These are phyloP conservation scores for Nephrotoma flavescens DNA, from an alignment of 2,888 invertebrate genomes.

Conservation along the genomic window DNA sequence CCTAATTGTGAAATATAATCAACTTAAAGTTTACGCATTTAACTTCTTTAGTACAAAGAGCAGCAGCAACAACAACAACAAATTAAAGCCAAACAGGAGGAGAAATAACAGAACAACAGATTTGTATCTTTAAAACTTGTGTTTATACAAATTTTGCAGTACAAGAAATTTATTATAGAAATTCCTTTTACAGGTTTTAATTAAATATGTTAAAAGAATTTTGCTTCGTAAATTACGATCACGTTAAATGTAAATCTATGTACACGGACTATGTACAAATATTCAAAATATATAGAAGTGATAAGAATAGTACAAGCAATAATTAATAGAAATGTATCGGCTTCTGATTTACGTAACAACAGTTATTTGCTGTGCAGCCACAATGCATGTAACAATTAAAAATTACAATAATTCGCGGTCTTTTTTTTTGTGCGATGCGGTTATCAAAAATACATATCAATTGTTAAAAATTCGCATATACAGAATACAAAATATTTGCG, in stretches of 20 bases:
- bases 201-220: not conserved
- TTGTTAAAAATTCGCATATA: not conserved
- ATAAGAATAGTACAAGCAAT: not conserved
- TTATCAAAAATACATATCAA: not conserved
- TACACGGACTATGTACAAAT: not conserved
- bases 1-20: not conserved
- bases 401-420: not conserved
- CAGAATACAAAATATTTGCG: not conserved
- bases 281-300: not conserved
- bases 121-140: not conserved
- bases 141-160: not conserved
- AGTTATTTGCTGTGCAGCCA: not conserved
- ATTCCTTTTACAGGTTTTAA: slow-evolving; percentile 1
- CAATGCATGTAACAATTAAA: not conserved
- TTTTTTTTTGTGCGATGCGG: not conserved
- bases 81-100: not conserved
- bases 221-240: not conserved
- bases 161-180: not conserved
- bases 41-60: not conserved
- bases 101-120: not conserved
- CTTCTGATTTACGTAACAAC: not conserved
- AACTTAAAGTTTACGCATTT: not conserved
- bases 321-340: not conserved
- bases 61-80: not conserved
- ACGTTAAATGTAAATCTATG: not conserved